Evolutionary conservation across 2,113 vertebrate genomes (phyloP), one percentile per base, ranked within the genome.

Genomic region (Thamnophis sirtalis): DNA sequence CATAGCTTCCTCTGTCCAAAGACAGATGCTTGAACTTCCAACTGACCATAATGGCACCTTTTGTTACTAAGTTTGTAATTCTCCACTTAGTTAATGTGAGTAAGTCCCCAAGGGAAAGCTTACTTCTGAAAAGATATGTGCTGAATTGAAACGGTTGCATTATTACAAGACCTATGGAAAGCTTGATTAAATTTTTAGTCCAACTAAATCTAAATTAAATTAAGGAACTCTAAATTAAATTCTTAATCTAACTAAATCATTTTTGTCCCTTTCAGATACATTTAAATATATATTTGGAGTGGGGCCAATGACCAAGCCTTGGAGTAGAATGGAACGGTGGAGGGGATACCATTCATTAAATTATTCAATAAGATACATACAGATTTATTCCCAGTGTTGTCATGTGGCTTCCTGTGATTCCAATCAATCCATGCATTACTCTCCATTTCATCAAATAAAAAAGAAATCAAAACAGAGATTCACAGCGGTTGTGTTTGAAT

Each of bases 361-460:
- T 95, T 94, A 94, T 96, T 96, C 95, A 96, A 97, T 95, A 90
- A 94, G 92, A 88, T 95, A 95, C 95, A 96, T 95, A 95, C 96
- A 91, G 87, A 7, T 92, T 95, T 96, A 93, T 95, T 95, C 95
- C 93, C 95, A 91, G 73, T 19, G 93, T 95, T 94, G 90, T 92
- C 96, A 89, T 92, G 5, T 96, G 95, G 3, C 17, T n/a, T 49
- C 28, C 43, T 63, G 68, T 96, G 95, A 96, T 94, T 92, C 95
- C 96, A 97, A 95, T 96, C 97, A 97, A 95, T 93, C 95, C 95
- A 95, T 87, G 91, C 93, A 90, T 92, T 97, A 93, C 93, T 91
- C 96, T 96, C 96, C 94, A 95, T 97, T 96, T 96, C 89, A 33
- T 87, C 91, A 94, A 93, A 95, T 28, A 13, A 28, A 88, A 28